phyloP scores from a whole-genome alignment of 2,113 vertebrate species.

The Pica pica region DNA sequence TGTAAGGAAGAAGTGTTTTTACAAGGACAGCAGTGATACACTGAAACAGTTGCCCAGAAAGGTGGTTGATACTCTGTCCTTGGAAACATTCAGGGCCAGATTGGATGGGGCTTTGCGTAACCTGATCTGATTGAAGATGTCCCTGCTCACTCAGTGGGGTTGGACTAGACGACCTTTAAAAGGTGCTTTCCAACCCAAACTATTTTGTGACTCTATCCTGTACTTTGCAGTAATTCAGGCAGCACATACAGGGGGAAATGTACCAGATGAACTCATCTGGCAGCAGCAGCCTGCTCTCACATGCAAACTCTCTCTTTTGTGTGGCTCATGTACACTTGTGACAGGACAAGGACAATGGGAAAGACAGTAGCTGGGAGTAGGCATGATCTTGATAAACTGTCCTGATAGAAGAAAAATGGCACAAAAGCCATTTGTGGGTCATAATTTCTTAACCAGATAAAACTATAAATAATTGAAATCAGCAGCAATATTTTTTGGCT shows the following conservation, averaged over 20 bases:
- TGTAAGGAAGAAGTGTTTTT: neutral
- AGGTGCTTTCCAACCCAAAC: neutral
- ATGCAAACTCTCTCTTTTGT: neutral
- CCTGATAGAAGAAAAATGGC: neutral
- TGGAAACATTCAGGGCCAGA: neutral
- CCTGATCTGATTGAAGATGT: neutral
- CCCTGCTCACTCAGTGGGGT: neutral
- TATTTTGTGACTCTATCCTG: neutral
- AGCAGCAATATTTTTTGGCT: neutral
- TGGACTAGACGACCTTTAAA: neutral
- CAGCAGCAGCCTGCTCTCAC: neutral
- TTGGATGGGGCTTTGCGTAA: rapidly evolving
- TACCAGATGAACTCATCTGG: neutral
- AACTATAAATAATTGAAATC: neutral
- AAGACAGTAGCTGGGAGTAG: neutral
- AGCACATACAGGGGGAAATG: neutral
- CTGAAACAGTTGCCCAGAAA: neutral
- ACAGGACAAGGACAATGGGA: neutral
- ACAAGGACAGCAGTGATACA: neutral
- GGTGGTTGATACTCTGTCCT: rapidly evolving
- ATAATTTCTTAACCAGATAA: neutral
- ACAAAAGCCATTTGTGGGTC: neutral
- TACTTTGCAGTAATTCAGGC: neutral
- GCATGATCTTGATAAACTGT: neutral
- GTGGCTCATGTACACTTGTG: neutral